Evolutionary conservation across 23 tunicate genomes (phyloP), one percentile per base, ranked within the genome.

Genomic region (Ciona savignyi): DNA sequence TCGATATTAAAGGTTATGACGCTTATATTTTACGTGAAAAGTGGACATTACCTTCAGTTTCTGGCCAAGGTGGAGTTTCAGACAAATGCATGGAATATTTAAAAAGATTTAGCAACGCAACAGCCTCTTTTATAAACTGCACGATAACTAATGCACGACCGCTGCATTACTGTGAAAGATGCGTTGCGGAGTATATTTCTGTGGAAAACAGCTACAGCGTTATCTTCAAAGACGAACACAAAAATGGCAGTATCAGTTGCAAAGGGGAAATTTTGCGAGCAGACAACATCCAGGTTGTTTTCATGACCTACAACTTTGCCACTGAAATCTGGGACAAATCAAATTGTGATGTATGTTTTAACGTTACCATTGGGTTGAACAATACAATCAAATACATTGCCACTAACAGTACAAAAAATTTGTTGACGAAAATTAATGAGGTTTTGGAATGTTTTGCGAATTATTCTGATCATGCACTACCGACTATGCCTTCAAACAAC

Each of bases 211-310:
- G 29, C 1, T 87, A 64, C 68, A 51, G 23, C 25, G 51, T 66
- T 2, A 81, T 81, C 4, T 71, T 42, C 2, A 66, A 81, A 26
- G 81, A 75, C 26, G 70, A 24, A 15, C 32, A 70, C 29, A 69
- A 66, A 1, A 67, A 30, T 0, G 62, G 32, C 3, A 67, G 66
- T 30, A 76, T 31, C 15, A 71, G 32, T 29, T 87, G 95, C 33
- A 51, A 74, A 72, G 74, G 77, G 33, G 70, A 81, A 65, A 66
- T 87, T 30, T 70, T 80, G 61, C 67, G 95, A 30, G 95, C 95
- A 70, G 95, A 87, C 30, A 87, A 84, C 34, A 73, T 87, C 0
- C 95, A 87, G 73, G 73, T 87, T n/a, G 68, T 83, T 33, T 21
- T 71, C 22, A 28, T 64, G 34, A 78, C 81, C 1, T 71, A 81